Percentiles rank a stretch among this genome's conserved stretches.
Conservation (phyloP, 2,888 invertebrate species). For the Drosophila vallismaia region DNA sequence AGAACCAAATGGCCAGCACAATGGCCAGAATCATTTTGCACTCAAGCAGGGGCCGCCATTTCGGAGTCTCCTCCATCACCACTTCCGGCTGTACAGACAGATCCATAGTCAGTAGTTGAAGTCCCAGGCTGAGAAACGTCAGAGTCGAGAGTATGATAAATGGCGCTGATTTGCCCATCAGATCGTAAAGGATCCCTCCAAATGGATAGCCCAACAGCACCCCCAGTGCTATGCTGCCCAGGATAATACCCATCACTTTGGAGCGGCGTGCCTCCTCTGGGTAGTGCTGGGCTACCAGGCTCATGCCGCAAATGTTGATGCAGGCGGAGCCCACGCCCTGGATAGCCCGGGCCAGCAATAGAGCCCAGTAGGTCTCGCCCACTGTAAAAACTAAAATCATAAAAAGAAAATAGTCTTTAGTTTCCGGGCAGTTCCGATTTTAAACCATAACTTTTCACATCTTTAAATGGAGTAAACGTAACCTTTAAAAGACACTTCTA, state of each 20-base stretch:
- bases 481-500: neutral
- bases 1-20: slow-evolving; percentile 89
- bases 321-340: slow-evolving; percentile 93
- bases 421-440: neutral
- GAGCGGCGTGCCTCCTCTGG: slow-evolving; percentile 84
- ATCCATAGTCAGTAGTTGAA: slow-evolving; percentile 81
- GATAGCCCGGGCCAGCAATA: slow-evolving; percentile 90
- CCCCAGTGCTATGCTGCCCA: slow-evolving; percentile 92
- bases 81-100: slow-evolving; percentile 81
- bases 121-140: slow-evolving; percentile 85
- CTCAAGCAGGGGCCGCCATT: slow-evolving; percentile 86
- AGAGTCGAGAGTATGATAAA: slow-evolving; percentile 88
- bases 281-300: slow-evolving; percentile 87
- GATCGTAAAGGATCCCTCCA: slow-evolving; percentile 91
- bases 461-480: too few relatives aligned
- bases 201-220: slow-evolving; percentile 93
- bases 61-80: slow-evolving; percentile 75
- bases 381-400: slow-evolving; percentile 88
- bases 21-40: slow-evolving; percentile 87
- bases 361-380: slow-evolving; percentile 88
- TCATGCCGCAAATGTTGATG: slow-evolving; percentile 92
- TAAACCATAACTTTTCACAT: neutral
- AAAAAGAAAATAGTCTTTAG: neutral
- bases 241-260: slow-evolving; percentile 91
- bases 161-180: slow-evolving; percentile 90